phyloP scores from a whole-genome alignment of 35 echinoderm and acorn worm species.

The Strongylocentrotus purpuratus region DNA sequence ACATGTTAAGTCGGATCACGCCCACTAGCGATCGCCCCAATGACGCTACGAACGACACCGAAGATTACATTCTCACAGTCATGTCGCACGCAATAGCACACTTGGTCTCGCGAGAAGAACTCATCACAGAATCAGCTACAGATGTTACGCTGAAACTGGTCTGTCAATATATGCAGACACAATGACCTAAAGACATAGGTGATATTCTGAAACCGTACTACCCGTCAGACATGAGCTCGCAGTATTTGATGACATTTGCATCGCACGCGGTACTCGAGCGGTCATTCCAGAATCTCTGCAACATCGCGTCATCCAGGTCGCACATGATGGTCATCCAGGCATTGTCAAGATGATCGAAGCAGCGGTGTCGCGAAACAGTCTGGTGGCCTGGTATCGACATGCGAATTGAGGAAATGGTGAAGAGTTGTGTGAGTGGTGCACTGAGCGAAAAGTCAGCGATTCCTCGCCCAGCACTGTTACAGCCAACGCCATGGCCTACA shows the following conservation, averaged over 20 bases:
- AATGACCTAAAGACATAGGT: neutral
- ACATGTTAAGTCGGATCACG: slow-evolving; percentile 36
- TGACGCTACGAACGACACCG: neutral
- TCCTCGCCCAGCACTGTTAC: neutral
- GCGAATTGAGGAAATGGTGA: too few species aligned
- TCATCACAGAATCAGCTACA: neutral
- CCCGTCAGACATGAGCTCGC: slow-evolving; percentile 28
- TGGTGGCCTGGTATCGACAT: too few species aligned
- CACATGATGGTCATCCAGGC: slow-evolving; percentile 43
- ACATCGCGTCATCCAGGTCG: neutral
- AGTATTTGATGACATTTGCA: neutral
- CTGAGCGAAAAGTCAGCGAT: slow-evolving; percentile 9
- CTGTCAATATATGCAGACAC: neutral
- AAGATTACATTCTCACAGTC: neutral
- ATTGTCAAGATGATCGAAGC: slow-evolving; percentile 50
- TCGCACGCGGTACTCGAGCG: slow-evolving; percentile 48
- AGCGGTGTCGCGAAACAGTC: slow-evolving; percentile 24
- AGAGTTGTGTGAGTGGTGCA: neutral
- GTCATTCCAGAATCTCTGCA: slow-evolving; percentile 48
- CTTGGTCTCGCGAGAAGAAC: slow-evolving; percentile 17
- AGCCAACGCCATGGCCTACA: slow-evolving; percentile 37
- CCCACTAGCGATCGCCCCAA: neutral
- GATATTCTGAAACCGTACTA: neutral
- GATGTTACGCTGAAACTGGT: neutral
- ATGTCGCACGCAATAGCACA: neutral